Conservation (phyloP, 2,888 invertebrate genomes). For the Andrena dorsata region DNA sequence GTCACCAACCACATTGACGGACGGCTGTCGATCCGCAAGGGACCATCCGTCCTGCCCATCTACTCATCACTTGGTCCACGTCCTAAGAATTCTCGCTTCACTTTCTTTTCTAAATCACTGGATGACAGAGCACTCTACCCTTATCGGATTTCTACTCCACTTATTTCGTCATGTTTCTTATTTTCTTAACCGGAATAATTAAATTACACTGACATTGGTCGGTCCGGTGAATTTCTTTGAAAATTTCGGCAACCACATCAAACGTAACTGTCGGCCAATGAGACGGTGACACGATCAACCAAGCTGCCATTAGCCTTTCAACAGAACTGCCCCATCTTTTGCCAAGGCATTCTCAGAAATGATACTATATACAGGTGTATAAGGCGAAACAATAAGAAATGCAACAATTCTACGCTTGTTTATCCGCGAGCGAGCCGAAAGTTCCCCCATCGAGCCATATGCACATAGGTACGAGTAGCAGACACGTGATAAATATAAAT, state of each 20-base stretch:
- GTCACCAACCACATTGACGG: slow-evolving; percentile 69
- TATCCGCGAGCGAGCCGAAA: neutral
- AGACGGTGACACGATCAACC: too few species aligned
- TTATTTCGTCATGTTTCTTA: neutral
- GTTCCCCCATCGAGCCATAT: neutral
- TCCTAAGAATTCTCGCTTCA: slow-evolving; percentile 2
- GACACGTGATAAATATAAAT: slow-evolving; percentile 55
- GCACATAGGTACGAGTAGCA: neutral
- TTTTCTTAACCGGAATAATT: too few species aligned
- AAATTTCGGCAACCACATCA: too few species aligned
- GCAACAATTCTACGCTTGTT: neutral
- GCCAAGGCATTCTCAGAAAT: too few species aligned
- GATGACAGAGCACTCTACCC: neutral
- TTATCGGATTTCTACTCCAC: neutral
- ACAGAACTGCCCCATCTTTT: too few species aligned
- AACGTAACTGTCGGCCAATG: too few species aligned
- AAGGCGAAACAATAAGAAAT: too few species aligned
- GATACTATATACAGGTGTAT: too few species aligned
- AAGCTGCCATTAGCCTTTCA: too few species aligned
- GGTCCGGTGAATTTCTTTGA: too few species aligned
- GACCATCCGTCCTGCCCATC: slow-evolving; percentile 37
- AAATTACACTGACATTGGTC: too few species aligned
- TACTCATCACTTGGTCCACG: slow-evolving; percentile 9
- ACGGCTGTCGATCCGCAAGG: slow-evolving; percentile 74
- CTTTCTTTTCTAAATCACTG: neutral